Evolutionary conservation across 2,888 invertebrate species (phyloP), one percentile per base, ranked within the genome.

Genomic region (Plagiodera versicolora): DNA sequence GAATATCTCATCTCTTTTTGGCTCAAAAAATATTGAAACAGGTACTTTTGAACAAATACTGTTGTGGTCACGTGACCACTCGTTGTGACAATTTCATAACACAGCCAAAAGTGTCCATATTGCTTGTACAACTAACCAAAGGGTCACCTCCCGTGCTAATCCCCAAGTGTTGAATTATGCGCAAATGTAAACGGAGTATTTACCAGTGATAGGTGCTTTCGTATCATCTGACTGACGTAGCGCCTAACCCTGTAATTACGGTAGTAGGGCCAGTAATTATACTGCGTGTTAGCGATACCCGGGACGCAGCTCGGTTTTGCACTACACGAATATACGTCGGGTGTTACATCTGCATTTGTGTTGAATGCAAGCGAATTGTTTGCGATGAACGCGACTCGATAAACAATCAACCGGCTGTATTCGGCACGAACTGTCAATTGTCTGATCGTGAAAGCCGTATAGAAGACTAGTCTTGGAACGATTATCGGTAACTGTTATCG

Each of bases 211-310:
- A 56, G 65, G 64, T 58, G 53, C 47, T 49, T 55, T 57, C 52
- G 51, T 66, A 60, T 49, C 59, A 46, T 77, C 74, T 76, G 74
- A 76, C 72, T 67, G 73, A 74, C 77, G 66, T 72, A 73, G 75
- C 66, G 71, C 72, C 74, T 75, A 74, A 71, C 72, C 71, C 71
- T 69, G 75, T 75, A 78, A 78, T 77, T 78, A 76, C 70, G 57
- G 60, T 63, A 66, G 63, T 61, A 60, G 70, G 71, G 67, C 65
- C 70, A 66, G 72, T 74, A 77, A 78, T 76, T 77, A 76, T 69
- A 70, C 72, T 75, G 77, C 78, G 75, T 77, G 78, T 76, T 76
- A 73, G 72, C 72, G 73, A 74, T 74, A 74, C 67, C 67, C 73
- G 71, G n/a, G 73, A 75, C 73, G 73, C 72, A 73, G 14, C 39